These are phyloP conservation scores for Brachypterus glaber DNA, from an alignment of 2,888 invertebrate genomes.

Conservation along the genomic window DNA sequence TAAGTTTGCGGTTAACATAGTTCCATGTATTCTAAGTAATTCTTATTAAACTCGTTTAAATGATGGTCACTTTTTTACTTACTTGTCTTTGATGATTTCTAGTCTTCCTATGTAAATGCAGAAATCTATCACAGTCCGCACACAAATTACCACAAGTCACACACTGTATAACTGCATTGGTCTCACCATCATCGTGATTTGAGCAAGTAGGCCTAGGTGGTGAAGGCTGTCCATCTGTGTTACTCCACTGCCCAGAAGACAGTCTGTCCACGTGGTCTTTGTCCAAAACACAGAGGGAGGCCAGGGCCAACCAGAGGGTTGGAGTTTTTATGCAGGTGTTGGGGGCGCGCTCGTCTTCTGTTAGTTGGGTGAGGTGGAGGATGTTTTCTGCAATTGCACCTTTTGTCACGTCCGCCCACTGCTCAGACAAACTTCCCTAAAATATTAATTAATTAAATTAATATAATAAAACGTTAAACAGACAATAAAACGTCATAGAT, in stretches of 20 bases:
- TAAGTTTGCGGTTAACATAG: no score
- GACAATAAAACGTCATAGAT: neutral
- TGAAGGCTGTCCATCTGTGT: conserved; percentile 47
- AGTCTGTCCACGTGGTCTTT: conserved; percentile 79
- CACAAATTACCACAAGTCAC: conserved; percentile 86
- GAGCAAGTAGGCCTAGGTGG: conserved; percentile 73
- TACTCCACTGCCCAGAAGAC: conserved; percentile 74
- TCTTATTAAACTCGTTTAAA: neutral
- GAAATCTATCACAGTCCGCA: conserved; percentile 89
- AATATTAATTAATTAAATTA: conserved; percentile 6
- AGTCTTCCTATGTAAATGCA: conserved; percentile 85
- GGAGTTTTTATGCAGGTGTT: conserved; percentile 73
- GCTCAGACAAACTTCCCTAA: conserved; percentile 75
- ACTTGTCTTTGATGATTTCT: conserved; percentile 77
- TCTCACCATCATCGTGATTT: conserved; percentile 95
- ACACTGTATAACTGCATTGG: conserved; percentile 87
- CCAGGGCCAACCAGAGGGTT: conserved; percentile 84
- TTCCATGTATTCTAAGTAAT: no score
- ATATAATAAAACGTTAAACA: conserved; percentile 6
- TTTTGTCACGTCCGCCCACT: conserved; percentile 82
- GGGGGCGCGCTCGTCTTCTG: conserved; percentile 65
- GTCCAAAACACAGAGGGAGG: conserved; percentile 87
- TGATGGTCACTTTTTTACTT: no score
- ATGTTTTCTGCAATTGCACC: conserved; percentile 82
- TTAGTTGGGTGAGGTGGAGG: conserved; percentile 69